These are phyloP conservation scores for Tinamus major DNA, from an alignment of 2,797 vertebrate species.

Conservation along the genomic window DNA sequence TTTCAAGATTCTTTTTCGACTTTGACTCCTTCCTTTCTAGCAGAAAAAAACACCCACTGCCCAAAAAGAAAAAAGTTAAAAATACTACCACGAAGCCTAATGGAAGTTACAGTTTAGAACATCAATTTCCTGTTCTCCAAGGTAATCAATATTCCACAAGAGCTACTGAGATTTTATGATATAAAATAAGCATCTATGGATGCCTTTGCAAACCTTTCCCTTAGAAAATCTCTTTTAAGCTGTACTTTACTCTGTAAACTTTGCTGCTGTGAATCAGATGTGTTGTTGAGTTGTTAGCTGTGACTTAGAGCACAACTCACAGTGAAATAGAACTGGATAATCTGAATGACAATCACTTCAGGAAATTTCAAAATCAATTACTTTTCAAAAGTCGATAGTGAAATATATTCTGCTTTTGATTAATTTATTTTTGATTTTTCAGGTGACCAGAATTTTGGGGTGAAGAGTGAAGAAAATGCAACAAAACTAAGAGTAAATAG, in stretches of 20 bases:
- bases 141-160: neutral
- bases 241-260: too few species aligned
- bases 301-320: neutral
- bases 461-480: neutral
- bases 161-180: neutral
- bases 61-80: accelerated
- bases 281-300: too few species aligned
- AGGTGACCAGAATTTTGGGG: accelerated
- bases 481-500: neutral
- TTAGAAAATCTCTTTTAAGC: too few species aligned
- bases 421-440: neutral
- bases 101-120: neutral
- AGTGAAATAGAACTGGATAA: neutral
- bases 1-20: neutral
- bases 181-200: neutral
- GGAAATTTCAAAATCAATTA: too few species aligned
- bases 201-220: neutral
- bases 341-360: neutral
- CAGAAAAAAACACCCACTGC: neutral
- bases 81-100: neutral
- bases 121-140: neutral
- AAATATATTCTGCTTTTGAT: neutral
- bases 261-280: too few species aligned
- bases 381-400: neutral
- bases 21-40: neutral